Evolutionary conservation across 2,113 vertebrate species (phyloP).

Genomic region (Athene noctua): DNA sequence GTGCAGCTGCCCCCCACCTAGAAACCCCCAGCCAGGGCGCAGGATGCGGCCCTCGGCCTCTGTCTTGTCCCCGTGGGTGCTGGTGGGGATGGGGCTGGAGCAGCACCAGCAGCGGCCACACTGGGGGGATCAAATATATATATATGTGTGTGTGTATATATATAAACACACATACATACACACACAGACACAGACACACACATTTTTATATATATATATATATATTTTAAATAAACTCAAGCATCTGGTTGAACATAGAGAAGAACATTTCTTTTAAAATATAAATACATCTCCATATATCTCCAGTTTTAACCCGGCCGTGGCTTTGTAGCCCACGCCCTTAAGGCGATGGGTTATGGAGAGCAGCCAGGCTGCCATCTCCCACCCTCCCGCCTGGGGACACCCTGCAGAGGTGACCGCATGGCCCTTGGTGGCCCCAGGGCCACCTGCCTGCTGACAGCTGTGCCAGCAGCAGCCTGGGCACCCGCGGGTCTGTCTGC

Average conservation of each 20-base stretch:
- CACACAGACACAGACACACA: no score
- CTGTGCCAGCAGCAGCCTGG: neutral
- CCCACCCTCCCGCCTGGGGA: neutral
- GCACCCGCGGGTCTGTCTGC: neutral
- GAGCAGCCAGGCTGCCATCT: neutral
- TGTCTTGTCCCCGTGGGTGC: neutral
- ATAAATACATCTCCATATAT: neutral
- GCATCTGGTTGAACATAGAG: neutral
- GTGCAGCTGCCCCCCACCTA: neutral
- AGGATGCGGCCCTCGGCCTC: neutral
- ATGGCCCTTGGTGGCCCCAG: accelerated
- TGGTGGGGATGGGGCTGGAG: neutral
- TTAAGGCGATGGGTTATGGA: neutral
- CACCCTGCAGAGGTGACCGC: neutral
- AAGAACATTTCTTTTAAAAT: neutral
- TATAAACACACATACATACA: neutral
- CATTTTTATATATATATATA: neutral
- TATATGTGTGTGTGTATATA: no score
- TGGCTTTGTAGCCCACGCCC: neutral
- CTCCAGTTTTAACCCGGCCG: accelerated
- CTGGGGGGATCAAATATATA: neutral
- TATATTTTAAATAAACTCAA: neutral
- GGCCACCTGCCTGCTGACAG: neutral
- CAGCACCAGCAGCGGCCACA: accelerated
- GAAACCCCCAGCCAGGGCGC: neutral